phyloP scores from a whole-genome alignment of 35 echinoderm and acorn worm species.

The Hemicentrotus pulcherrimus region DNA sequence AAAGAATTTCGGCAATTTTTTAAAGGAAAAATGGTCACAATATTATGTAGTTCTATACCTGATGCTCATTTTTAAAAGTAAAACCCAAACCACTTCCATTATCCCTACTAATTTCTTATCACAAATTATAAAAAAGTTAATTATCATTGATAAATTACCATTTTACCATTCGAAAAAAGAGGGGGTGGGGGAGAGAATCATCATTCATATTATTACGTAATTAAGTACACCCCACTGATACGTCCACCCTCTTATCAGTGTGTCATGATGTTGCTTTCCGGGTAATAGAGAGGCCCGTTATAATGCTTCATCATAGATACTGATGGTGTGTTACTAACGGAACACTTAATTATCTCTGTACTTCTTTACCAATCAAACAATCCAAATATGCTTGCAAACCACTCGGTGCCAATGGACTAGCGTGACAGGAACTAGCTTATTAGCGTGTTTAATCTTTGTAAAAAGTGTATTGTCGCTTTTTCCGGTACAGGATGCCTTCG shows the following conservation, averaged over 20 bases:
- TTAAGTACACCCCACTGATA: background rate
- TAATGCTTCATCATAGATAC: background rate
- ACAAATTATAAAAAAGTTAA: no score
- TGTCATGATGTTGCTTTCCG: background rate
- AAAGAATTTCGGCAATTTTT: no score
- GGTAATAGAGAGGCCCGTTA: background rate
- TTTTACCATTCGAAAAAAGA: no score
- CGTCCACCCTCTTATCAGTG: no score
- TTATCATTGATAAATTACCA: no score
- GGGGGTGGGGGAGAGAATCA: no score
- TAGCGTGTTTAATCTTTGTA: background rate
- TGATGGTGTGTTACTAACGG: background rate
- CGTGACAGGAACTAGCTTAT: background rate
- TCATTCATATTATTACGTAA: background rate
- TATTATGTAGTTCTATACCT: no score
- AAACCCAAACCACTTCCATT: no score
- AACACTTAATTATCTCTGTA: background rate
- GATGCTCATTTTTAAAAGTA: no score
- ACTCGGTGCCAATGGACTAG: background rate
- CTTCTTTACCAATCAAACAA: background rate
- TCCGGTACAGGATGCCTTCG: background rate
- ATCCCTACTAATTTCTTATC: no score
- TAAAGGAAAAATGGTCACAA: no score
- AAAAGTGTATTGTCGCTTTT: background rate
- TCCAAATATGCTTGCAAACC: background rate